These are phyloP conservation scores for Esperia sulphurella DNA, from an alignment of 2,888 invertebrate genomes.

Conservation along the genomic window DNA sequence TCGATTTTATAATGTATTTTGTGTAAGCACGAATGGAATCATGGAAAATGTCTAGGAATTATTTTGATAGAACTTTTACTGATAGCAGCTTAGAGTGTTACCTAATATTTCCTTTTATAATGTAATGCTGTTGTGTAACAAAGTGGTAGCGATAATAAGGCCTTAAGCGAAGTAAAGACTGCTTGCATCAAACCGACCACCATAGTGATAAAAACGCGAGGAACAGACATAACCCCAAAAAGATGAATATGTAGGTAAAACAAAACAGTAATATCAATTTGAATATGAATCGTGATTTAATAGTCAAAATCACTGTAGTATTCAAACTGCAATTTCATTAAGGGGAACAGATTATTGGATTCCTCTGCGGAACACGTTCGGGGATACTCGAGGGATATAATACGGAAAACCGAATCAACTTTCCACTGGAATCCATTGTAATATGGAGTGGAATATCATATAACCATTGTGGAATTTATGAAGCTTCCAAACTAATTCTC, in stretches of 20 bases:
- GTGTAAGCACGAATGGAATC: no score
- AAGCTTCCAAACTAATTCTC: no score
- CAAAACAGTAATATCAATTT: conserved; percentile 34
- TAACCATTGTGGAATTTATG: not conserved
- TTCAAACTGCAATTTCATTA: conserved; percentile 71
- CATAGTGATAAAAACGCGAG: no score
- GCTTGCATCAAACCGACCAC: no score
- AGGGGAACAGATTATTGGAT: conserved; percentile 60
- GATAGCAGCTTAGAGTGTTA: no score
- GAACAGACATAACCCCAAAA: not conserved
- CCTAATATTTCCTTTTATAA: no score
- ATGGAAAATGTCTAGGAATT: no score
- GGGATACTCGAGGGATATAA: conserved; percentile 49
- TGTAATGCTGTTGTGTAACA: no score
- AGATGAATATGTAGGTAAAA: conserved; percentile 1
- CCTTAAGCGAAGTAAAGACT: no score
- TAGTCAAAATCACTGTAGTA: conserved; percentile 67
- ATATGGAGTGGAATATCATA: conserved; percentile 11
- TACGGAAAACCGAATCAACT: conserved; percentile 53
- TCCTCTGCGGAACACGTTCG: conserved; percentile 47
- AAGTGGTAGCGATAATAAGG: no score
- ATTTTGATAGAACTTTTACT: no score
- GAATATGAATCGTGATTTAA: conserved; percentile 45
- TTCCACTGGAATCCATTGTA: conserved; percentile 39
- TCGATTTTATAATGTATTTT: no score